A percentile compares a stretch with the other conserved stretches of the same genome.
Evolutionary conservation across 2,113 vertebrate species (phyloP).

Genomic region (Perca fluviatilis): DNA sequence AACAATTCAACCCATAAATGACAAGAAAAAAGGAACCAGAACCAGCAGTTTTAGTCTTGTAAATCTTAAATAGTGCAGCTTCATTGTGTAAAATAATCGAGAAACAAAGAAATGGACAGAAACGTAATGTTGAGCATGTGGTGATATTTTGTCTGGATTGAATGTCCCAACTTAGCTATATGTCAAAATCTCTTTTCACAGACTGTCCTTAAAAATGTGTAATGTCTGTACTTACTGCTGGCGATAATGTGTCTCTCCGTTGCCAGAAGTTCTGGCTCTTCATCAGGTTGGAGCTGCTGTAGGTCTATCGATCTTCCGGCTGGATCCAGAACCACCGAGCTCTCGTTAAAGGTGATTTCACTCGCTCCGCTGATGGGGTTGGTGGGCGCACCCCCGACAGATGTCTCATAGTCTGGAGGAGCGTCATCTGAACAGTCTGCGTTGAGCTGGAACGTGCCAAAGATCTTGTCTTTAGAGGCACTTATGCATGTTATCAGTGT

Average conservation of each 20-base stretch:
- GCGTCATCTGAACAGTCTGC: constrained; percentile 92
- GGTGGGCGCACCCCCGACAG: constrained; percentile 87
- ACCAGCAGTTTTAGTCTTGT: neutral
- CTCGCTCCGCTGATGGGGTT: constrained; percentile 93
- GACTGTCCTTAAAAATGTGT: neutral
- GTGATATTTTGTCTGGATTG: neutral
- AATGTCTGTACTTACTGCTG: constrained; percentile 87
- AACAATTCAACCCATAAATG: constrained; percentile 2
- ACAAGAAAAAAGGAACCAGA: constrained; percentile 8
- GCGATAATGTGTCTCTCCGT: constrained; percentile 86
- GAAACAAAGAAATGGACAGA: neutral
- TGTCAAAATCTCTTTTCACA: neutral
- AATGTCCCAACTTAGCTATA: neutral
- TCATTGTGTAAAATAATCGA: neutral
- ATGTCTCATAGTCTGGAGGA: constrained; percentile 91
- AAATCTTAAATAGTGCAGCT: neutral
- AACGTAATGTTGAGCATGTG: neutral
- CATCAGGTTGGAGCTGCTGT: constrained; percentile 87
- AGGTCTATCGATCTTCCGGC: constrained; percentile 84
- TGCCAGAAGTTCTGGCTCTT: constrained; percentile 81
- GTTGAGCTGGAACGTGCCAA: constrained; percentile 84
- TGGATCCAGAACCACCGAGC: constrained; percentile 90
- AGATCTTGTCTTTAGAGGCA: neutral
- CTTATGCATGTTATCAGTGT: neutral
- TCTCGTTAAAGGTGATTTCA: constrained; percentile 92